phyloP scores from a whole-genome alignment of 1,140 invertebrate species.

The Ceratina calcarata region DNA sequence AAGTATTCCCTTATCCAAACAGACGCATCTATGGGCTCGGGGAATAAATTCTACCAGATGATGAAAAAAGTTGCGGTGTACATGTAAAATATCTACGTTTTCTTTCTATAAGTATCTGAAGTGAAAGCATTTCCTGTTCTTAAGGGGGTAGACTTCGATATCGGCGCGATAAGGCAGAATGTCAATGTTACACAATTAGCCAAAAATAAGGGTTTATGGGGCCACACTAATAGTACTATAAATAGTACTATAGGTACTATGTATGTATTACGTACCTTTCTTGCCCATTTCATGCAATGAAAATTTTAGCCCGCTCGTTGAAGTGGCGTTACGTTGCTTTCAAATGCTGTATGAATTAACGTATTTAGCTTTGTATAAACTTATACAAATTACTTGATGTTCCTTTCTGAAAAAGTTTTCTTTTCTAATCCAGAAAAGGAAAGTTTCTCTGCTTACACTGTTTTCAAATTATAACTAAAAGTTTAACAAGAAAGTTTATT shows the following conservation, averaged over 20 bases:
- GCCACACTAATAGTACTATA: too few relatives aligned
- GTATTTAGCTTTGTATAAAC: neutral
- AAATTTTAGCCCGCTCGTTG: neutral
- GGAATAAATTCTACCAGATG: neutral
- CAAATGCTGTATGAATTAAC: neutral
- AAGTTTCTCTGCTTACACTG: neutral
- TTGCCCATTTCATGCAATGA: neutral
- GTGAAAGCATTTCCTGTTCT: constrained; percentile 1
- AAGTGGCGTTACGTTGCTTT: neutral
- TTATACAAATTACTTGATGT: neutral
- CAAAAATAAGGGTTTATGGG: too few relatives aligned
- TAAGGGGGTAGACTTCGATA: neutral
- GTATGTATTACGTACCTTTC: too few relatives aligned
- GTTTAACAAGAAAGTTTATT: too few relatives aligned
- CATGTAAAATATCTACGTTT: neutral
- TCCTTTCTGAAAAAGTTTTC: neutral
- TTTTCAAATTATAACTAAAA: too few relatives aligned
- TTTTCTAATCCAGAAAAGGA: neutral
- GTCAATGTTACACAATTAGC: too few relatives aligned
- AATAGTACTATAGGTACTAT: too few relatives aligned
- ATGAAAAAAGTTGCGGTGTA: neutral
- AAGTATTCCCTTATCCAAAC: constrained; percentile 4
- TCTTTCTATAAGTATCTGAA: neutral
- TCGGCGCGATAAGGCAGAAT: too few relatives aligned
- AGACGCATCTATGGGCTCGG: neutral